phyloP scores from a whole-genome alignment of 2,113 vertebrate genomes.

The Calypte anna region DNA sequence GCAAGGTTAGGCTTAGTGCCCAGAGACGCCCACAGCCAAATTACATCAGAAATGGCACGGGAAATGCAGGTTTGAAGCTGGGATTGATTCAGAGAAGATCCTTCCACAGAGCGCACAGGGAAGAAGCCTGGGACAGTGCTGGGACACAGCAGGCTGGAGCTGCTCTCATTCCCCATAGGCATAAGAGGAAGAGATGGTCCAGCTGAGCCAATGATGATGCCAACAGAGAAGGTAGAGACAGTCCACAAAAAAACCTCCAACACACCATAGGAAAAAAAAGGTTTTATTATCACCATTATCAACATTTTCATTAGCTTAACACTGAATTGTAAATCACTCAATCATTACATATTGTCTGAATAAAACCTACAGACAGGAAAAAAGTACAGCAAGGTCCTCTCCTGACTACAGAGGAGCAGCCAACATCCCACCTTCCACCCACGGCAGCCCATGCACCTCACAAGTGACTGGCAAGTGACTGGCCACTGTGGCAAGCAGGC shows the following conservation, averaged over 20 bases:
- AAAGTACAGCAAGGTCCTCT: constrained; percentile 68
- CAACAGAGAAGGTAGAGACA: background rate
- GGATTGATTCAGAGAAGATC: background rate
- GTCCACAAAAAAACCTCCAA: background rate
- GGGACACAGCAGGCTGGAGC: background rate
- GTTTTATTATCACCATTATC: constrained; percentile 74
- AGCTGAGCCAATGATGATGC: background rate
- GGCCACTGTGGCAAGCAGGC: background rate
- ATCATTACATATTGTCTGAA: constrained; percentile 79
- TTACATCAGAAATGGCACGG: background rate
- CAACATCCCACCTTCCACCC: constrained; percentile 45
- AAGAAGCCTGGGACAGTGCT: background rate
- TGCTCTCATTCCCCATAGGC: background rate
- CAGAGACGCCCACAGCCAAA: background rate
- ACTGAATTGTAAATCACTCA: constrained; percentile 85
- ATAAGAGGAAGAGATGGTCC: background rate
- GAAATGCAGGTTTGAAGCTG: background rate
- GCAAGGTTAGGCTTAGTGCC: background rate
- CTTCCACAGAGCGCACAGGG: accelerated
- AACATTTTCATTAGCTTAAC: constrained; percentile 77
- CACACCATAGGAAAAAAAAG: constrained; percentile 17
- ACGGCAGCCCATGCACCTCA: constrained; percentile 49
- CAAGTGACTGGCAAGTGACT: background rate
- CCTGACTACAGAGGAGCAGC: constrained; percentile 5
- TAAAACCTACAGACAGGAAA: constrained; percentile 80